phyloP scores from a whole-genome alignment of 2,113 vertebrate genomes.

The Oxyura jamaicensis region DNA sequence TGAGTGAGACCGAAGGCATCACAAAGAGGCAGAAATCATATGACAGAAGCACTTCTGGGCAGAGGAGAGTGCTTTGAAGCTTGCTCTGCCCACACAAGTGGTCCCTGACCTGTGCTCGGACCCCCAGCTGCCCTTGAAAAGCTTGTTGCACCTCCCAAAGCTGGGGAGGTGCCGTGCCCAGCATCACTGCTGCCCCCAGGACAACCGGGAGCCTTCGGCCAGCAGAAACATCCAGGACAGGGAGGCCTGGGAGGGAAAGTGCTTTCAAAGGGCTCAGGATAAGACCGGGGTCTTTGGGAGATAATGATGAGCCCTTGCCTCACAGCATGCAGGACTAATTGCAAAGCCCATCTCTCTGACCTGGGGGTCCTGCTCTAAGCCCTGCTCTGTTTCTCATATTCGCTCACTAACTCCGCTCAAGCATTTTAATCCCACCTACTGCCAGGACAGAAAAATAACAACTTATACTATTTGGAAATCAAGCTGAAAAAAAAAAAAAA shows the following conservation, averaged over 20 bases:
- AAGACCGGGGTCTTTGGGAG: not conserved
- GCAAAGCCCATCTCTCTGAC: slow-evolving; percentile 42
- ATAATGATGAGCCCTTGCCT: not conserved
- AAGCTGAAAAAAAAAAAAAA: not conserved
- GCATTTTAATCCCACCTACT: slow-evolving; percentile 37
- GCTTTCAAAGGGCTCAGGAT: not conserved
- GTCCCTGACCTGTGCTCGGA: rapidly evolving
- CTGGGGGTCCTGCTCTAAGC: not conserved
- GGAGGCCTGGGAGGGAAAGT: not conserved
- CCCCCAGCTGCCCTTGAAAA: not conserved
- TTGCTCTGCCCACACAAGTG: not conserved
- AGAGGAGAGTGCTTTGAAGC: not conserved
- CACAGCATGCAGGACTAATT: slow-evolving; percentile 58
- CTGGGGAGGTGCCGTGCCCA: not conserved
- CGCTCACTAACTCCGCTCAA: slow-evolving; percentile 14
- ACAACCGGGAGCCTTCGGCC: not conserved
- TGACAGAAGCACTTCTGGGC: not conserved
- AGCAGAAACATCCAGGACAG: not conserved
- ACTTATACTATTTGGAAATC: not conserved
- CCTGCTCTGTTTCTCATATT: slow-evolving; percentile 14
- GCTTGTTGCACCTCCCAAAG: not conserved
- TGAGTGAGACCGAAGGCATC: not conserved
- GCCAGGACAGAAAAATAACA: not conserved
- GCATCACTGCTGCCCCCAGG: not conserved
- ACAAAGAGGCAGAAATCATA: not conserved